These are phyloP conservation scores for Bovichtus variegatus DNA, from an alignment of 2,797 vertebrate species.

Conservation along the genomic window DNA sequence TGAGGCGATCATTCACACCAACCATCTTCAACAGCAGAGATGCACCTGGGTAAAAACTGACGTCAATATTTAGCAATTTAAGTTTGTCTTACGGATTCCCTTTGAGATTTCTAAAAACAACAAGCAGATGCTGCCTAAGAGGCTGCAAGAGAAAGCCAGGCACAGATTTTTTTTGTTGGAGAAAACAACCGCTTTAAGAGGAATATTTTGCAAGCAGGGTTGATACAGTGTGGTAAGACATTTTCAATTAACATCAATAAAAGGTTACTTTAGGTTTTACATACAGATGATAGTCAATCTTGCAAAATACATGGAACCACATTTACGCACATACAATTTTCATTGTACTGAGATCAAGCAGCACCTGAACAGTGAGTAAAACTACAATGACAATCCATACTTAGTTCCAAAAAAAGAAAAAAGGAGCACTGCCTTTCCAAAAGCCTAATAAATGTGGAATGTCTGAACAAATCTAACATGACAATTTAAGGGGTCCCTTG, in stretches of 20 bases:
- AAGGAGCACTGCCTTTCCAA: constrained; percentile 72
- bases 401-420: constrained; percentile 62
- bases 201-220: constrained; percentile 85
- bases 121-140: constrained; percentile 65
- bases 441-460: constrained; percentile 81
- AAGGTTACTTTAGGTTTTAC: constrained; percentile 83
- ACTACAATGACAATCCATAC: constrained; percentile 83
- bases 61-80: constrained; percentile 42
- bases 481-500: constrained; percentile 79
- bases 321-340: constrained; percentile 83
- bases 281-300: constrained; percentile 86
- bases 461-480: constrained; percentile 78
- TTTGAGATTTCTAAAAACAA: constrained; percentile 52
- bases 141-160: constrained; percentile 80
- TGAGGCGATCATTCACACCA: constrained; percentile 49
- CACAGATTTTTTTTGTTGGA: constrained; percentile 77
- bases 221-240: constrained; percentile 84
- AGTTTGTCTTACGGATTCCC: constrained; percentile 47
- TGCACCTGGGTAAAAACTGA: constrained; percentile 53
- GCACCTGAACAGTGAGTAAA: constrained; percentile 84
- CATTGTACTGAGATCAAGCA: constrained; percentile 83
- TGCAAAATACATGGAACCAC: constrained; percentile 85
- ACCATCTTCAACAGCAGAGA: constrained; percentile 46
- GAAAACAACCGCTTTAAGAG: constrained; percentile 83
- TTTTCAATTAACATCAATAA: constrained; percentile 86